phyloP scores from a whole-genome alignment of 1,140 invertebrate genomes.

The Aphaenogaster ashmeadi region DNA sequence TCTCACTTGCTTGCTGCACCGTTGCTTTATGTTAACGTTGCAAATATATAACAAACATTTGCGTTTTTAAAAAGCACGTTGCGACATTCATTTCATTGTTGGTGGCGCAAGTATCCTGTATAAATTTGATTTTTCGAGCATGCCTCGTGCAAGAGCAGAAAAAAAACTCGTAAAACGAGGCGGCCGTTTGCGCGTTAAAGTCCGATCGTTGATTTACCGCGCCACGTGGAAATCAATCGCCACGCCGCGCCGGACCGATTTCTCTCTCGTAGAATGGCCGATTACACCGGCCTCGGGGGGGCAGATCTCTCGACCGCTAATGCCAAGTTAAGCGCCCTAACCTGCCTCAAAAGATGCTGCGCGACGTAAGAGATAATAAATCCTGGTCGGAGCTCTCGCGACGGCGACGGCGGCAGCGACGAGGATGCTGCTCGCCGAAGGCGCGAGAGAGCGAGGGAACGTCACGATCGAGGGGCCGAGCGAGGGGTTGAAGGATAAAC shows the following conservation, averaged over 20 bases:
- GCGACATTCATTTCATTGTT: not conserved
- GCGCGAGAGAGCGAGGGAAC: constrained; percentile 4
- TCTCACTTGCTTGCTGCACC: not conserved
- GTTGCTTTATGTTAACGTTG: not conserved
- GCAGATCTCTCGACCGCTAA: constrained; percentile 63
- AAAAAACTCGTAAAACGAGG: not conserved
- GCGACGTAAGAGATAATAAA: constrained; percentile 78
- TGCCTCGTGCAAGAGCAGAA: not conserved
- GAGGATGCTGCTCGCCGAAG: constrained; percentile 20
- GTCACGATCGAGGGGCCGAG: not conserved
- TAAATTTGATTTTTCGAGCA: not conserved
- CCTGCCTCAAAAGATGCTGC: constrained; percentile 76
- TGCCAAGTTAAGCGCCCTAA: constrained; percentile 75
- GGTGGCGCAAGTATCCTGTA: not conserved
- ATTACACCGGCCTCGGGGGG: constrained; percentile 39
- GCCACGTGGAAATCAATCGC: constrained; percentile 46
- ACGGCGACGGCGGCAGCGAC: not conserved
- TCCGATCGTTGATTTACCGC: constrained; percentile 65
- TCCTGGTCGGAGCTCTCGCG: constrained; percentile 55
- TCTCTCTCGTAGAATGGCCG: constrained; percentile 48
- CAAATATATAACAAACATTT: not conserved
- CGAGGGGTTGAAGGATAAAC: constrained; percentile 20
- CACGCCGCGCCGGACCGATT: constrained; percentile 58
- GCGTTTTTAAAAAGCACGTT: not conserved
- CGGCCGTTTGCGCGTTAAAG: constrained; percentile 20